Percentiles rank a stretch among this genome's conserved stretches.
phyloP scores from a whole-genome alignment of 2,888 invertebrate genomes.

The Acheta domesticus region DNA sequence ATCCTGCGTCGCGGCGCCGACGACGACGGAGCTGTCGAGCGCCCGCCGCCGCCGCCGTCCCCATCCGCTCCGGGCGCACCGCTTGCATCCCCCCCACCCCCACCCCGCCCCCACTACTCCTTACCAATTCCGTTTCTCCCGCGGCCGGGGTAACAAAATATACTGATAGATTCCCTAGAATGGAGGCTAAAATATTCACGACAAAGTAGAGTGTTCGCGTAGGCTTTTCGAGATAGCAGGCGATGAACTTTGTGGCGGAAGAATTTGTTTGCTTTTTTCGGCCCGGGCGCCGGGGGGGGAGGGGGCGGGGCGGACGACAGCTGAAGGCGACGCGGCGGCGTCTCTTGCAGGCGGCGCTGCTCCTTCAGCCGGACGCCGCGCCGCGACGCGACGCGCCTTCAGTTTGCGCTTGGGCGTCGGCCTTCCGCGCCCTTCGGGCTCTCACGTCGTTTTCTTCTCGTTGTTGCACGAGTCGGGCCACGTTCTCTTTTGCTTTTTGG shows the following conservation, averaged over 20 bases:
- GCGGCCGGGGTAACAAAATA: background rate
- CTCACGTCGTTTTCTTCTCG: background rate
- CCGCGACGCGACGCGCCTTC: background rate
- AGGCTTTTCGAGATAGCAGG: constrained; percentile 8
- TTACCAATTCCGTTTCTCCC: constrained; percentile 6
- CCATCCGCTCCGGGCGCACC: background rate
- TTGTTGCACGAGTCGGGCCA: too few relatives aligned
- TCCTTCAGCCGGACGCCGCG: background rate
- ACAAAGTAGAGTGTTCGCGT: constrained; percentile 18
- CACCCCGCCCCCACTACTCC: background rate
- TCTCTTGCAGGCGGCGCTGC: background rate
- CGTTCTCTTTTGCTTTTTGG: too few relatives aligned
- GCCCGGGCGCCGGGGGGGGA: background rate
- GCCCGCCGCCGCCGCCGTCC: constrained; percentile 26
- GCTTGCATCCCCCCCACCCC: background rate
- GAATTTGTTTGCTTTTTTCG: background rate
- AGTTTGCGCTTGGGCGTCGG: background rate
- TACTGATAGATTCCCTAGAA: constrained; percentile 18
- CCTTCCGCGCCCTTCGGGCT: background rate
- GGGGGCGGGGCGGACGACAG: background rate
- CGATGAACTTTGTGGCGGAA: constrained; percentile 18
- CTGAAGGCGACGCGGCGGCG: background rate
- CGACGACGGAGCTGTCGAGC: constrained; percentile 26
- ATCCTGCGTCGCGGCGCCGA: background rate
- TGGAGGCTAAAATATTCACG: constrained; percentile 11